Percentiles rank a stretch among this genome's conserved stretches.
phyloP scores from a whole-genome alignment of 2,113 vertebrate genomes.

The Carassius carassius region DNA sequence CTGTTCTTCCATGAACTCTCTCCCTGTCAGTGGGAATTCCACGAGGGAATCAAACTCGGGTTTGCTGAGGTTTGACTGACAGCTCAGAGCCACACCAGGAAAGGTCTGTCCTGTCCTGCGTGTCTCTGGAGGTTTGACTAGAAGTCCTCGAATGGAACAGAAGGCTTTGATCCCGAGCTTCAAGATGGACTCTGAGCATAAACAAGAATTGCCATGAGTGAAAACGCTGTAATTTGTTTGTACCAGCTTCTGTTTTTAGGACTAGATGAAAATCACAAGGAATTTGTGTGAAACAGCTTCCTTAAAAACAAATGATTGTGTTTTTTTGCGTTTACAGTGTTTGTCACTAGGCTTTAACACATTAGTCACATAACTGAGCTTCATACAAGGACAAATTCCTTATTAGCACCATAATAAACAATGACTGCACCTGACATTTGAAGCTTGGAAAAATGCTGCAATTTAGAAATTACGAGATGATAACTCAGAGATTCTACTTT shows the following conservation, averaged over 20 bases:
- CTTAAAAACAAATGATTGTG: neutral
- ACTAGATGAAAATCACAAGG: neutral
- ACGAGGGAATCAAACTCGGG: conserved; percentile 29
- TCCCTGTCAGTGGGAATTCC: conserved; percentile 30
- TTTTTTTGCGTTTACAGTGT: neutral
- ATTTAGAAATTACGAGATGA: neutral
- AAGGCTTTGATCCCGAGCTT: conserved; percentile 27
- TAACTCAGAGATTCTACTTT: neutral
- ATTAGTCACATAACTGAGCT: neutral
- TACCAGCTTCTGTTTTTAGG: neutral
- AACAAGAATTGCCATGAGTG: neutral
- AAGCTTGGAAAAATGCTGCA: neutral
- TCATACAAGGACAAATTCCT: neutral
- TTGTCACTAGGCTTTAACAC: neutral
- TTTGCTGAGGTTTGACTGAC: conserved; percentile 38
- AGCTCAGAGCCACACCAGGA: conserved; percentile 30
- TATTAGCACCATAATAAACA: neutral
- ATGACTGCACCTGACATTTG: neutral
- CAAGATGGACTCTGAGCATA: neutral
- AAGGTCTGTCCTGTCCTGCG: conserved; percentile 9
- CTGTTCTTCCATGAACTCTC: conserved; percentile 16
- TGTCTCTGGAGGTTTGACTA: conserved; percentile 9
- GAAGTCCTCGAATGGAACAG: conserved; percentile 18
- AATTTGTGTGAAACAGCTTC: neutral
- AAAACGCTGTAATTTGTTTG: conserved; percentile 5